Base-by-base conservation (phyloP, 2,113 vertebrate genomes). In the Hipposideros armiger region DNA sequence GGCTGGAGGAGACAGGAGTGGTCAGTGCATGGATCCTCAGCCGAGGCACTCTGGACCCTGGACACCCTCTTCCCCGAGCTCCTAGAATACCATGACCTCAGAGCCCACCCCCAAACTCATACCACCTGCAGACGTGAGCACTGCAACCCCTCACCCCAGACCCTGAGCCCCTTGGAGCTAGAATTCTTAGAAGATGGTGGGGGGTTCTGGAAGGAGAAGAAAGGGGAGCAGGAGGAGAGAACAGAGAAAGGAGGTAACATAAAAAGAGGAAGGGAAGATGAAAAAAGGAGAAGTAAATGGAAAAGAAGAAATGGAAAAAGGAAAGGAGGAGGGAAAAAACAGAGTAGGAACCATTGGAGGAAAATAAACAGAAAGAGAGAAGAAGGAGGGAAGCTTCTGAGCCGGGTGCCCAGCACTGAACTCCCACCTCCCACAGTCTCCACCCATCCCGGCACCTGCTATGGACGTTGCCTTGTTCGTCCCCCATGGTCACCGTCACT, bases 401-500 rank as follows among this genome's bases (percentile, higher is more conserved):
- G 26, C n/a, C 5, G 11, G 52, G 19, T 1, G 20, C 20, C 60
- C 66, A 15, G 73, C 6, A 7, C 26, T 58, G 32, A 40, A 26
- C 42, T 30, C 70, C 42, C 32, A 2, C 70, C 78, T 20, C 40
- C 74, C 32, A 2, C 6, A 2, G 88, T 9, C 47, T 72, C 58
- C 26, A 1, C 19, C 5, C 36, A 9, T 16, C 54, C 88, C 4
- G 1, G 60, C 42, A 99, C 99, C 99, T 99, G 98, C 99, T 99
- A 2, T 99, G 99, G 82, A 99, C 98, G 97, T 99, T 99, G 96
- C 99, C 99, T 96, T 97, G 99, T 97, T 99, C 99, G 0, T 99
- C 99, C 26, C 99, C 99, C 97, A 99, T 99, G 40, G 99, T 99
- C 80, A 99, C 98, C 0, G 99, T 99, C 93, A 99, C 99, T 0